phyloP scores from a whole-genome alignment of 2,888 invertebrate species.

The Drosophila ezoana region DNA sequence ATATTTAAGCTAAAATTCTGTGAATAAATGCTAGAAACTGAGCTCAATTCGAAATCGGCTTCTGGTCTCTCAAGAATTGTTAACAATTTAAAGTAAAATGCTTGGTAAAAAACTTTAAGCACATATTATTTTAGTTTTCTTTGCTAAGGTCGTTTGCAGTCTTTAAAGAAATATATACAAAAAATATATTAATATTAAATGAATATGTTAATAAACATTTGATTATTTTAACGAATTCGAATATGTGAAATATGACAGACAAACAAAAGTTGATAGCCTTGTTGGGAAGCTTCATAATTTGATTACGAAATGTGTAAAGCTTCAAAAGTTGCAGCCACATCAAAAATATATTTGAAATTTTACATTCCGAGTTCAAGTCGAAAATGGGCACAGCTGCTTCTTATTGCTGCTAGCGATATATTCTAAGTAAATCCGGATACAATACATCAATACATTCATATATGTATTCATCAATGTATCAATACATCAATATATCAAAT shows the following conservation, averaged over 20 bases:
- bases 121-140: too few relatives aligned
- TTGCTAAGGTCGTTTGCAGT: conserved; percentile 2
- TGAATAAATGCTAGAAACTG: too few relatives aligned
- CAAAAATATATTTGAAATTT: neutral
- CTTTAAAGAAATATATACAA: neutral
- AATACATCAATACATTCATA: too few relatives aligned
- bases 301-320: conserved; percentile 6
- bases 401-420: too few relatives aligned
- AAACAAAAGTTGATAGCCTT: conserved; percentile 10
- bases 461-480: too few relatives aligned
- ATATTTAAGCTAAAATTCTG: neutral
- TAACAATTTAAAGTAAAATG: too few relatives aligned
- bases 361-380: too few relatives aligned
- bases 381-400: too few relatives aligned
- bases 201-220: conserved; percentile 5
- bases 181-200: conserved; percentile 1
- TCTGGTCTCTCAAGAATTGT: neutral
- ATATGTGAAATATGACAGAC: conserved; percentile 1
- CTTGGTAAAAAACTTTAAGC: too few relatives aligned
- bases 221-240: conserved; percentile 3
- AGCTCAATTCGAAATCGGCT: neutral
- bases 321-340: neutral
- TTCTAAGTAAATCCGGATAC: too few relatives aligned
- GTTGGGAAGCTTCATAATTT: neutral
- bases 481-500: too few relatives aligned